Percentiles rank a stretch among this genome's conserved stretches.
Evolutionary conservation across 2,797 vertebrate species (phyloP).

Genomic region (Geotrypetes seraphini): DNA sequence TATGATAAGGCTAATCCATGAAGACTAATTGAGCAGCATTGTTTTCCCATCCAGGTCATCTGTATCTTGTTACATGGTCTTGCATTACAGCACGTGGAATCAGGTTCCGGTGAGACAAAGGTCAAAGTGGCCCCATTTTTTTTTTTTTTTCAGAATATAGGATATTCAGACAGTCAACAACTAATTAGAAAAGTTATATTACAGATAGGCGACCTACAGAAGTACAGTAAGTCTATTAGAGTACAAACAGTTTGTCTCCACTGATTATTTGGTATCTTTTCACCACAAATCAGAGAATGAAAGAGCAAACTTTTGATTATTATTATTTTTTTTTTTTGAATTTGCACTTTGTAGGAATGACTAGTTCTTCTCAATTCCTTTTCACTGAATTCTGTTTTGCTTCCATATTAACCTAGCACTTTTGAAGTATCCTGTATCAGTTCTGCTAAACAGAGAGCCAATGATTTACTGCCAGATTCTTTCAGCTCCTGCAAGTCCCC

Average conservation of each 20-base stretch:
- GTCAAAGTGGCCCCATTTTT: constrained; percentile 25
- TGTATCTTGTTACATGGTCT: constrained; percentile 39
- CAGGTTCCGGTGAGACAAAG: constrained; percentile 15
- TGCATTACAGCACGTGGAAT: constrained; percentile 6
- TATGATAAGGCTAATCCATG: no score
- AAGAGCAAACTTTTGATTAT: no score
- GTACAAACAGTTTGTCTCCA: no score
- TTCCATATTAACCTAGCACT: constrained; percentile 30
- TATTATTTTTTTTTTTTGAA: neutral
- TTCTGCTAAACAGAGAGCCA: constrained; percentile 14
- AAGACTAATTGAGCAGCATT: no score
- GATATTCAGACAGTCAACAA: constrained; percentile 22
- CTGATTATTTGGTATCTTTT: neutral
- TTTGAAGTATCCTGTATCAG: constrained; percentile 26
- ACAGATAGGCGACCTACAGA: constrained; percentile 1
- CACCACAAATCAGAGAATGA: constrained; percentile 3
- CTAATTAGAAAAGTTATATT: constrained; percentile 1
- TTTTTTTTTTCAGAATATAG: constrained; percentile 1
- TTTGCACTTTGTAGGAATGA: neutral
- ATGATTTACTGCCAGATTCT: constrained; percentile 41
- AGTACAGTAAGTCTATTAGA: no score
- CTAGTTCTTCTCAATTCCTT: neutral
- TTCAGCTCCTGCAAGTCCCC: constrained; percentile 38
- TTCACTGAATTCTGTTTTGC: neutral
- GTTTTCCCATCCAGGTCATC: constrained; percentile 20